Percentiles rank a stretch among this genome's conserved stretches.
These are phyloP conservation scores for Stenichneumon culpator DNA, from an alignment of 2,888 invertebrate species.

Conservation along the genomic window DNA sequence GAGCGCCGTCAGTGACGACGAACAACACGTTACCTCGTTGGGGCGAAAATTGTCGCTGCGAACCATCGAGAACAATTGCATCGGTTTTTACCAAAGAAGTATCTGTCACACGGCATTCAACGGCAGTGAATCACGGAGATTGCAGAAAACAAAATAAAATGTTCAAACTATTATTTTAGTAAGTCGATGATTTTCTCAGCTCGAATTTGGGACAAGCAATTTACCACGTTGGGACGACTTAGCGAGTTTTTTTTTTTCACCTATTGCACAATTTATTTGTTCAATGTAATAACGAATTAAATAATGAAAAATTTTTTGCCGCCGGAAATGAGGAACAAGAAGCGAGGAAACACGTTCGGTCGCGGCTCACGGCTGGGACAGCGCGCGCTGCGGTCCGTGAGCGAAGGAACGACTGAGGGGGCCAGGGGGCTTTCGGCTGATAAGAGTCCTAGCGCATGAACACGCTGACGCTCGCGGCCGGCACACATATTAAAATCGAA, in stretches of 20 bases:
- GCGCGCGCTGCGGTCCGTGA: conserved; percentile 34
- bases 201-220: too few species aligned
- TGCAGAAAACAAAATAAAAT: neutral
- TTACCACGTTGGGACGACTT: too few species aligned
- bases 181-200: neutral
- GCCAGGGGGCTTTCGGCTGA: conserved; percentile 55
- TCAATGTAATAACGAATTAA: neutral
- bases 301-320: neutral
- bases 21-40: neutral
- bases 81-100: neutral
- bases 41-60: neutral
- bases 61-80: neutral
- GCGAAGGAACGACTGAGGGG: conserved; percentile 33
- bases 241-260: too few species aligned
- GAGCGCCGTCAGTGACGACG: too few species aligned
- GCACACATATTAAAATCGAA: conserved; percentile 21
- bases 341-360: neutral
- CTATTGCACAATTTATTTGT: too few species aligned
- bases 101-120: neutral
- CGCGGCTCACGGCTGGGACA: conserved; percentile 24
- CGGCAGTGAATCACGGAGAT: neutral
- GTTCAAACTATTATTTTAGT: neutral
- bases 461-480: conserved; percentile 32
- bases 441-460: conserved; percentile 49
- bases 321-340: neutral